Base-by-base conservation (phyloP, 2,797 vertebrate species). In the Graptemys geographica region DNA sequence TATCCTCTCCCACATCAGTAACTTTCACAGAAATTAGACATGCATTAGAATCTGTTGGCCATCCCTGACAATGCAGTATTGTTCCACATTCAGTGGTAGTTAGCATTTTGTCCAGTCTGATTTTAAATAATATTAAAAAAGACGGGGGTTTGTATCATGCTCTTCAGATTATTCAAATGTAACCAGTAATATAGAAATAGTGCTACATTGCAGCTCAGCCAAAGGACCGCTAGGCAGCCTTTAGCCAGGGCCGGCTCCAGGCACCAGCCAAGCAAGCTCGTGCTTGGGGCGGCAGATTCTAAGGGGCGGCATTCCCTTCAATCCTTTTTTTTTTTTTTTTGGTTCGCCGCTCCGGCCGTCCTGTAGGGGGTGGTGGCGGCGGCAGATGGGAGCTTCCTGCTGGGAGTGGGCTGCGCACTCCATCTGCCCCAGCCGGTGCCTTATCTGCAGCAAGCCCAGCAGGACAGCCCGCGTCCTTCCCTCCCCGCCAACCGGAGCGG, bases 131-230 rank as follows among this genome's bases (percentile, higher is more conserved):
- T 90, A 81, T 25, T 16, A 0, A 6, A 62, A 52, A 41, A 3
- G 8, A 72, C 0, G 37, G 16, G 7, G 37, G 12, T 53, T 13
- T 31, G 41, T 11, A 33, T 59, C 69, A 2, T 76, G 56, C 74
- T 2, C 59, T 57, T 74, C 0, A 3, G 11, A 28, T 79, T 90
- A 59, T 47, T 82, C 51, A 76, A 31, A 69, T 18, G 27, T 72
- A 37, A 23, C 1, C 5, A 44, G 44, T 69, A 47, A 49, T 7
- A 13, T 25, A 65, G 33, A 6, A 5, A 16, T 5, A 31, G 41
- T 1, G 0, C 19, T 74, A 51, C 0, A 25, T 13, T 8, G 27
- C 59, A 59, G 69, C 56, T 69, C 18, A 52, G 21, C 1, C 4
- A 82, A 31, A 31, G n/a, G n/a, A 41, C 4, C 23, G 3, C 23